Evolutionary conservation across 2,888 invertebrate species (phyloP).

Genomic region (Drosophila monieri): DNA sequence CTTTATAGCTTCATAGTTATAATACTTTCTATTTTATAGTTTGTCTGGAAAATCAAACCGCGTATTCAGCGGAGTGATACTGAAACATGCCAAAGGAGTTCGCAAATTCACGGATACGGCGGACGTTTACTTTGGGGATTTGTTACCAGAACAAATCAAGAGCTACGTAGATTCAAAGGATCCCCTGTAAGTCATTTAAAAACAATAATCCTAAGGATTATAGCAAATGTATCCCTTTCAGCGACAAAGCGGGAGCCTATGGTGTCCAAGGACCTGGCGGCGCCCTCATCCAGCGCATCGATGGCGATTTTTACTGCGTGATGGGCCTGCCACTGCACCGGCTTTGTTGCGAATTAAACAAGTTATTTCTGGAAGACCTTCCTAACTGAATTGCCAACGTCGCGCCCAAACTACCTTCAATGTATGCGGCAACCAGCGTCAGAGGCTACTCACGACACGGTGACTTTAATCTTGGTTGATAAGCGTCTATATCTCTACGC

Average conservation of each 20-base stretch:
- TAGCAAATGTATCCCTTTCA: slow-evolving; percentile 79
- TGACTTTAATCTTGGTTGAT: slow-evolving; percentile 46
- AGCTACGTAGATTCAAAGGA: slow-evolving; percentile 95
- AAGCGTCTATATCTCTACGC: slow-evolving; percentile 48
- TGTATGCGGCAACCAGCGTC: slow-evolving; percentile 41
- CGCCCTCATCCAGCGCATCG: slow-evolving; percentile 91
- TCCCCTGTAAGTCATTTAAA: slow-evolving; percentile 89
- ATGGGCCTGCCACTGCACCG: slow-evolving; percentile 93
- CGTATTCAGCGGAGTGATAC: slow-evolving; percentile 94
- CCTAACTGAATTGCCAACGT: slow-evolving; percentile 5
- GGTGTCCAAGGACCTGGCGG: slow-evolving; percentile 94
- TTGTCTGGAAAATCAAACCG: slow-evolving; percentile 91
- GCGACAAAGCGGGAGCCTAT: slow-evolving; percentile 96
- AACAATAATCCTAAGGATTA: too few relatives aligned
- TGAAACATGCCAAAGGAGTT: slow-evolving; percentile 87
- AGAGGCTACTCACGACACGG: slow-evolving; percentile 59
- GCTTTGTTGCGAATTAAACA: slow-evolving; percentile 85
- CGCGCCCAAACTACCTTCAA: not conserved
- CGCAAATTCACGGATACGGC: slow-evolving; percentile 92
- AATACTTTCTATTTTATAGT: slow-evolving; percentile 84
- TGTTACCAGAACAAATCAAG: slow-evolving; percentile 90
- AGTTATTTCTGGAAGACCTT: slow-evolving; percentile 83
- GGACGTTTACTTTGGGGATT: slow-evolving; percentile 91
- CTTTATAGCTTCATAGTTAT: slow-evolving; percentile 40
- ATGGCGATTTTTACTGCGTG: slow-evolving; percentile 95